A percentile compares a stretch with the other conserved stretches of the same genome.
Conservation (phyloP, 2,113 vertebrate species). For the Cryptotis parvus region DNA sequence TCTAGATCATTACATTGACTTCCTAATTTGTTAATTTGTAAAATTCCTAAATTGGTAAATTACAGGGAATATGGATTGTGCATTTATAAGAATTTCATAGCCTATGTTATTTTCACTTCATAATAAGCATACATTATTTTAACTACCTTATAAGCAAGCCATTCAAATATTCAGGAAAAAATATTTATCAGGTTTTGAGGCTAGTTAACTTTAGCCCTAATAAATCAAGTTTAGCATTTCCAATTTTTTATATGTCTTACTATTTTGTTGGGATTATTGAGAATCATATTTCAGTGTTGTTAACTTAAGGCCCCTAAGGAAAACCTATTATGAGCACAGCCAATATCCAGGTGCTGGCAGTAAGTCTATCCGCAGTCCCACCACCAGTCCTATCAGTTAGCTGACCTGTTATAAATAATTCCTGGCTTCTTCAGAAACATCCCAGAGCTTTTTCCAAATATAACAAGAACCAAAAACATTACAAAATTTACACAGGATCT, state of each 20-base stretch:
- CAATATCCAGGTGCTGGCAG: neutral
- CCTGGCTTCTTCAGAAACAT: constrained; percentile 21
- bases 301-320: neutral
- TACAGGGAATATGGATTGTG: neutral
- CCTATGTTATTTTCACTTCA: neutral
- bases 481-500: neutral
- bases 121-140: neutral
- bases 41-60: neutral
- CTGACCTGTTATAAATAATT: constrained; percentile 10
- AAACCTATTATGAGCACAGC: neutral
- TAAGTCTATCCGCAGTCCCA: neutral
- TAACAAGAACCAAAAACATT: neutral
- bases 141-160: neutral
- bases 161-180: neutral
- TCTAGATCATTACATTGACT: too few relatives aligned
- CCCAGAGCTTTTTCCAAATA: constrained; percentile 18
- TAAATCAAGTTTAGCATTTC: constrained; percentile 16
- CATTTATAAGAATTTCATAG: constrained; percentile 6
- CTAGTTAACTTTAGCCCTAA: constrained; percentile 16
- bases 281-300: neutral
- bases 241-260: neutral
- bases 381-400: neutral
- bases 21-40: too few relatives aligned
- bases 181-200: neutral
- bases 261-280: neutral